phyloP scores from a whole-genome alignment of 2,888 invertebrate genomes.

The Smittia sp. region DNA sequence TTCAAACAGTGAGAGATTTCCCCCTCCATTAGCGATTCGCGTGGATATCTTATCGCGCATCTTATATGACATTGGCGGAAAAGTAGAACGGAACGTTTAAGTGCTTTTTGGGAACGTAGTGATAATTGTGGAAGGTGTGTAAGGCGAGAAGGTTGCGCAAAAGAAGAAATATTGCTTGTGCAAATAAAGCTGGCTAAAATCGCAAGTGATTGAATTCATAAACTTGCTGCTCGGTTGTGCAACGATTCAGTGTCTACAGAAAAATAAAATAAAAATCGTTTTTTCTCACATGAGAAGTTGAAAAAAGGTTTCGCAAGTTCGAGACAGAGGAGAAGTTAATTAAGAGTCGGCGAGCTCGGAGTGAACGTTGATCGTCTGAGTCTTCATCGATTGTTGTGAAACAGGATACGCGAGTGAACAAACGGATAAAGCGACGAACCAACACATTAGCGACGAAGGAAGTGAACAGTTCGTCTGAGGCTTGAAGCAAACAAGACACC shows the following conservation, averaged over 20 bases:
- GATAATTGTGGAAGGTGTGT: constrained; percentile 24
- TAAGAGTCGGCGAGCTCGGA: not conserved
- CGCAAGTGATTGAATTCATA: constrained; percentile 7
- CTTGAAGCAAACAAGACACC: not conserved
- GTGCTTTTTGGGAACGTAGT: not conserved
- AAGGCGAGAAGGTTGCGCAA: constrained; percentile 6
- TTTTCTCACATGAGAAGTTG: too few relatives aligned
- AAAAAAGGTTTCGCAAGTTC: too few relatives aligned
- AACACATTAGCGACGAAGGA: not conserved
- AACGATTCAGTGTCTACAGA: too few relatives aligned
- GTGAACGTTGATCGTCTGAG: not conserved
- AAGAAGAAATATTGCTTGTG: not conserved
- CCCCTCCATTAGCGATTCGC: not conserved
- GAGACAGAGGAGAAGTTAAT: not conserved
- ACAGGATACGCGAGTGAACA: constrained; percentile 14
- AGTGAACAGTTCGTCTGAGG: not conserved
- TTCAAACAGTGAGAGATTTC: not conserved
- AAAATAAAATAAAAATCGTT: not conserved
- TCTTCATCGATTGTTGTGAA: not conserved
- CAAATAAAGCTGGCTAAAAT: not conserved
- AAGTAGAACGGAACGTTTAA: not conserved
- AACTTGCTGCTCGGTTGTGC: not conserved
- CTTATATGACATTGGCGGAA: not conserved
- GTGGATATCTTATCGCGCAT: not conserved
- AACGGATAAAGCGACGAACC: not conserved